Base-by-base conservation (phyloP, 2,888 invertebrate genomes). In the Salticus scenicus region DNA sequence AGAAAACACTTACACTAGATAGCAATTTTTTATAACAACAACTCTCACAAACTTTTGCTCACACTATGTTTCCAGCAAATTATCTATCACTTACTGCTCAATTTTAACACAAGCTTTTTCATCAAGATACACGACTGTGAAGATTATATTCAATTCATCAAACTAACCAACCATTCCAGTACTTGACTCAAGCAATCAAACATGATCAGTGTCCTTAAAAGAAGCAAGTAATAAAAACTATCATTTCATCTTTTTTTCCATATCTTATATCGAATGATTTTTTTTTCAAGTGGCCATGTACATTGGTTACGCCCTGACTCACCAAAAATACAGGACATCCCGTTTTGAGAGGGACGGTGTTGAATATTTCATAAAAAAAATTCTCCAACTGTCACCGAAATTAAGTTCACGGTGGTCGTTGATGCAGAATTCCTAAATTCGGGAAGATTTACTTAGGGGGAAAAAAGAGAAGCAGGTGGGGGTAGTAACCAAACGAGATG, bases 331-430 rank as follows among this genome's bases (percentile, higher is more conserved):
- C 57, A 57, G 57, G 57, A 57, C 57, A 57, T 57, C 57, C 57
- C 57, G 20, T 57, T 24, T 57, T 4, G 1, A 47, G 57, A 24
- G 57, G 57, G 20, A 17, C 17, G 57, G 57, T 57, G 57, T 57
- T 57, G 57, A 57, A 57, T 57, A 57, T 57, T 57, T 57, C 57
- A 57, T 57, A 57, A 57, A 57, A 57, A 57, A 24, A 47, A 37
- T 37, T 57, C 57, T 17, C 57, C 57, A 47, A 57, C 57, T 57
- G 57, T 57, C 57, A 24, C 20, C 24, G 12, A 57, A 57, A 57
- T 57, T 57, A 57, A 57, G 57, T 57, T 24, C 57, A 24, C 57
- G 2, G 24, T 57, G 57, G 12, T 57, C 57, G 12, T 8, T 57
- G 57, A 57, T 57, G 57, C 57, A 57, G 57, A 57, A 57, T 57